phyloP scores from a whole-genome alignment of 2,888 invertebrate species.

The Macrosiphum euphorbiae region DNA sequence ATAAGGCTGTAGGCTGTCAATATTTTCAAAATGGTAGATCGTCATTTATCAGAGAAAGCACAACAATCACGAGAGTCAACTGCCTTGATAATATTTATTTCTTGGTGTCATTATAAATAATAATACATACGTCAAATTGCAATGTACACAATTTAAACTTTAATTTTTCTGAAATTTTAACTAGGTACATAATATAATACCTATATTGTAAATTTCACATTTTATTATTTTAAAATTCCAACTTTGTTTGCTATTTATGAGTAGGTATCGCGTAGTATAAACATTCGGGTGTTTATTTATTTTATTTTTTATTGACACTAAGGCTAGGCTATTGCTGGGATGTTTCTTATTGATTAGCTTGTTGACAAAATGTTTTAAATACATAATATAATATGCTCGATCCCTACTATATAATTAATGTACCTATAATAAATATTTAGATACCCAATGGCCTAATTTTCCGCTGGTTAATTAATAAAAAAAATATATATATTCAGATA shows the following conservation, averaged over 20 bases:
- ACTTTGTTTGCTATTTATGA: not conserved
- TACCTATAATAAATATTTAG: not conserved
- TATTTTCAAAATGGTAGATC: not conserved
- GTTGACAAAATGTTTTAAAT: not conserved
- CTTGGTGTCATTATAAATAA: not conserved
- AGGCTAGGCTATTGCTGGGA: not conserved
- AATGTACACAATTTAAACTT: not conserved
- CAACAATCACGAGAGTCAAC: not conserved
- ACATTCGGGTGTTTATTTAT: not conserved
- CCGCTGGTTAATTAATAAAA: too few relatives aligned
- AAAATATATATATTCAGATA: not conserved
- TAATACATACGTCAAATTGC: not conserved
- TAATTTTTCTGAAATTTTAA: not conserved
- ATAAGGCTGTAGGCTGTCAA: not conserved
- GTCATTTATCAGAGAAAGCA: conserved; percentile 38
- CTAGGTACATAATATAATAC: not conserved
- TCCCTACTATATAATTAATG: not conserved
- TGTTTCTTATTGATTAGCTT: not conserved
- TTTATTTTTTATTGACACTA: not conserved
- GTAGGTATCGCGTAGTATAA: not conserved
- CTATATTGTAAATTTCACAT: not conserved
- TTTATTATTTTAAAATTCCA: not conserved
- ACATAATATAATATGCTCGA: not conserved
- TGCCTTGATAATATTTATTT: not conserved
- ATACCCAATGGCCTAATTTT: not conserved